Evolutionary conservation across 2,797 vertebrate species (phyloP), one percentile per base, ranked within the genome.

Genomic region (Takifugu ocellatus): DNA sequence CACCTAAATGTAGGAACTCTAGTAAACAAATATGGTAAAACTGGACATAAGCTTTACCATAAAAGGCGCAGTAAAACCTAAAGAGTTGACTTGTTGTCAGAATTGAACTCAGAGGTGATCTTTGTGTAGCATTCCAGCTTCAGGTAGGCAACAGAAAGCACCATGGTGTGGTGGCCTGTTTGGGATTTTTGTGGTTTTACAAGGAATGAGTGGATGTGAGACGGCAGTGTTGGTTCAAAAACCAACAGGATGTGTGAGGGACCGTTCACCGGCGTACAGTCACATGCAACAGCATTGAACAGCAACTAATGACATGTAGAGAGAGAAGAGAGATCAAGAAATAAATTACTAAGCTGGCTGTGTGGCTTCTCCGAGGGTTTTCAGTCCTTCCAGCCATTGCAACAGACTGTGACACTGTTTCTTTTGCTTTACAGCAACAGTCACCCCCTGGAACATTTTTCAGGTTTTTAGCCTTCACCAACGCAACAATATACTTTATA

Each of bases 71-170:
- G 16, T 44, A 48, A 66, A 56, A 59, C 56, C 66, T n/a, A 53
- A 65, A 85, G 79, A 85, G 76, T 62, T 26, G 54, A 16, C 25
- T 61, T 78, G 79, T 74, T 82, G 63, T 77, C 6, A 59, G 42
- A 25, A 33, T 48, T 47, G 70, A 31, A 46, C 65, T 78, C 72
- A 84, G 5, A 83, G 71, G 52, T 54, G 62, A 73, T 68, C 76
- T 79, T 85, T 89, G 84, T 87, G 31, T 33, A 16, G 54, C 43
- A 0, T 12, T 47, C 25, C 49, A 49, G 66, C 77, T 65, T 27
- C 61, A 58, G 64, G 74, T 75, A 66, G 56, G 63, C 65, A 52
- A 36, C 29, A 54, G 56, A 70, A 43, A 68, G 72, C 53, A 26
- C 39, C 50, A 1, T 1, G 42, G 55, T 65, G 70, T 72, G 63